Evolutionary conservation across 2,888 invertebrate genomes (phyloP).

Genomic region (Bimastos eiseni): DNA sequence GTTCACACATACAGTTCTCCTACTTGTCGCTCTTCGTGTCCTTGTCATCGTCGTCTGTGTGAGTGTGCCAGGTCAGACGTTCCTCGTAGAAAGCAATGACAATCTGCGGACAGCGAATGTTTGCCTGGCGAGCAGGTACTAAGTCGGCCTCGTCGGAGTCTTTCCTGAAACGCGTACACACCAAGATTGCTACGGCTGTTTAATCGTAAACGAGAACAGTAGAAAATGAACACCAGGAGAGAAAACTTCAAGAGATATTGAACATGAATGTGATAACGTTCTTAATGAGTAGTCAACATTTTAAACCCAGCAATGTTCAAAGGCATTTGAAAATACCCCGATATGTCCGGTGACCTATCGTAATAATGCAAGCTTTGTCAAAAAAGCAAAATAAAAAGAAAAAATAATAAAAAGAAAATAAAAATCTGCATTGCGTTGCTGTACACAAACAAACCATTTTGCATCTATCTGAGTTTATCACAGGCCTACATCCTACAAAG

Average conservation of each 20-base stretch:
- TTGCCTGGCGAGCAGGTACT: slow-evolving; percentile 86
- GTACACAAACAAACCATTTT: not conserved
- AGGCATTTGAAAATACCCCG: no score
- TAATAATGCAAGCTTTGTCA: no score
- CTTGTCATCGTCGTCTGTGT: slow-evolving; percentile 48
- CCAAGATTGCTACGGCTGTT: not conserved
- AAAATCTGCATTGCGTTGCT: no score
- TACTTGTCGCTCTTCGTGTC: slow-evolving; percentile 27
- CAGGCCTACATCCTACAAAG: not conserved
- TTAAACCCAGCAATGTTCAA: not conserved
- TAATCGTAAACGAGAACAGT: not conserved
- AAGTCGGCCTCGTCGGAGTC: slow-evolving; percentile 92
- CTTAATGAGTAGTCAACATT: not conserved
- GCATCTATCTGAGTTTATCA: not conserved
- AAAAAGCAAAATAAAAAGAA: no score
- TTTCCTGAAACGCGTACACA: slow-evolving; percentile 63
- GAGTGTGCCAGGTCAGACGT: slow-evolving; percentile 84
- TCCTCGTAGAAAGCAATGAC: slow-evolving; percentile 96
- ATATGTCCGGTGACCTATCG: no score
- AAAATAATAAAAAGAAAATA: no score
- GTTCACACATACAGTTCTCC: not conserved
- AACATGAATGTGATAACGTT: not conserved
- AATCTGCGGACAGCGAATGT: slow-evolving; percentile 87
- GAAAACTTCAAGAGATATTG: not conserved
- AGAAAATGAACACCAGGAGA: not conserved